Evolutionary conservation across 2,797 vertebrate genomes (phyloP).

Genomic region (Sebastes oblongus): DNA sequence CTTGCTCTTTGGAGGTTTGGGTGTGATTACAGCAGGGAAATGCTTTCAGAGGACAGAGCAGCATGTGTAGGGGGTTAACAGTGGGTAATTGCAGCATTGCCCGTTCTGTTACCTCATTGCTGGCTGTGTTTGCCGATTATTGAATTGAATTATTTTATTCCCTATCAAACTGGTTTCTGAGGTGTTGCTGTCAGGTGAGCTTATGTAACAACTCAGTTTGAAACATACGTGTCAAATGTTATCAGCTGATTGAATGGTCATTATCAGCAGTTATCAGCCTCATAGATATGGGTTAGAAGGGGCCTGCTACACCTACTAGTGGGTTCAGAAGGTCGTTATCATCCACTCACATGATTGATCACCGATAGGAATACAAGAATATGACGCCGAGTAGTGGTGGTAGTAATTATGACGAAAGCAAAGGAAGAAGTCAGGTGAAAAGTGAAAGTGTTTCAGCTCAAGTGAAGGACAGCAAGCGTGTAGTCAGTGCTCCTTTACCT

Average conservation of each 20-base stretch:
- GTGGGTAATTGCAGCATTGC: slow-evolving; percentile 23
- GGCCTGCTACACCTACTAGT: not conserved
- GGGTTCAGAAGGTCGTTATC: not conserved
- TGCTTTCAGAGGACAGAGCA: slow-evolving; percentile 40
- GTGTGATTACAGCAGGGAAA: slow-evolving; percentile 54
- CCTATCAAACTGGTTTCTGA: not conserved
- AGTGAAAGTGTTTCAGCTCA: not conserved
- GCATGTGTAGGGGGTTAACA: slow-evolving; percentile 26
- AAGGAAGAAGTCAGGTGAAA: not conserved
- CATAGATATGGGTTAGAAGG: not conserved
- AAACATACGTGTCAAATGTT: not conserved
- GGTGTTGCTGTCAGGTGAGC: not conserved
- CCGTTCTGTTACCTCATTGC: not conserved
- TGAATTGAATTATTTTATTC: not conserved
- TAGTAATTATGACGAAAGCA: not conserved
- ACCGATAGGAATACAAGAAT: not conserved
- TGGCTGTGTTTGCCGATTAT: not conserved
- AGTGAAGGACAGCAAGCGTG: not conserved
- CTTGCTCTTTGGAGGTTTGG: slow-evolving; percentile 56
- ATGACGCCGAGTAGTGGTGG: not conserved
- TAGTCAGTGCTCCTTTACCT: not conserved
- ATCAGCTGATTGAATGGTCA: not conserved
- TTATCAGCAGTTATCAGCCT: not conserved
- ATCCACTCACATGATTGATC: not conserved
- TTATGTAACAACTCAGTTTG: not conserved